Evolutionary conservation across 2,113 vertebrate genomes (phyloP).

Genomic region (Hucho hucho): DNA sequence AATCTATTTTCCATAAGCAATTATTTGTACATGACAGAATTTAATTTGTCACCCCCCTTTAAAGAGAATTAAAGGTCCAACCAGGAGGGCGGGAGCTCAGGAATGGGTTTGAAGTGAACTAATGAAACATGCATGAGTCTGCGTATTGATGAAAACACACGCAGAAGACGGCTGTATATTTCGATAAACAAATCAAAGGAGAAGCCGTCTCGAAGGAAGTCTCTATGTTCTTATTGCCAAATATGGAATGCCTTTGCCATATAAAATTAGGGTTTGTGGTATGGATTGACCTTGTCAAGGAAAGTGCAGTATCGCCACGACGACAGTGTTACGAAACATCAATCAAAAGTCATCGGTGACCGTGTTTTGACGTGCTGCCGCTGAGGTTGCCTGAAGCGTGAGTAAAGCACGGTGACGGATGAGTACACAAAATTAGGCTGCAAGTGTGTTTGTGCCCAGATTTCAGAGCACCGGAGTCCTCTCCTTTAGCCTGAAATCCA

Average conservation of each 20-base stretch:
- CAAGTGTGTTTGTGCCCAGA: background rate
- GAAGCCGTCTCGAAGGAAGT: slow-evolving; percentile 3
- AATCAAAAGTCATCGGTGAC: background rate
- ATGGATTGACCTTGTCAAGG: background rate
- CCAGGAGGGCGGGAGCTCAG: background rate
- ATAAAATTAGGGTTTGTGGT: background rate
- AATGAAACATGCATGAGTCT: background rate
- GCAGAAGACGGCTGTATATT: background rate
- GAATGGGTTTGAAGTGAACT: background rate
- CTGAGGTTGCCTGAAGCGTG: background rate
- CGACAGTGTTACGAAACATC: slow-evolving; percentile 20
- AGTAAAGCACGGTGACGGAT: background rate
- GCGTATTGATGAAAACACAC: background rate
- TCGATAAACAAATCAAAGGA: slow-evolving; percentile 18
- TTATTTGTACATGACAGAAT: slow-evolving; percentile 30
- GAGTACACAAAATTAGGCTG: slow-evolving; percentile 11
- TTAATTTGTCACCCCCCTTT: background rate
- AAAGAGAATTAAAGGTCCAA: background rate
- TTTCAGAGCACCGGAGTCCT: slow-evolving; percentile 1
- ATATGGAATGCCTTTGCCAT: background rate
- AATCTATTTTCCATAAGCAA: slow-evolving; percentile 19
- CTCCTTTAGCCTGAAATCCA: too few species aligned
- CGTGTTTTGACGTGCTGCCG: background rate
- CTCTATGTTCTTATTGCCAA: background rate
- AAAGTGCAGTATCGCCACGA: background rate